Evolutionary conservation across 92 coral and sea anemone species (phyloP).

Genomic region (Umimayanthus kanabou): DNA sequence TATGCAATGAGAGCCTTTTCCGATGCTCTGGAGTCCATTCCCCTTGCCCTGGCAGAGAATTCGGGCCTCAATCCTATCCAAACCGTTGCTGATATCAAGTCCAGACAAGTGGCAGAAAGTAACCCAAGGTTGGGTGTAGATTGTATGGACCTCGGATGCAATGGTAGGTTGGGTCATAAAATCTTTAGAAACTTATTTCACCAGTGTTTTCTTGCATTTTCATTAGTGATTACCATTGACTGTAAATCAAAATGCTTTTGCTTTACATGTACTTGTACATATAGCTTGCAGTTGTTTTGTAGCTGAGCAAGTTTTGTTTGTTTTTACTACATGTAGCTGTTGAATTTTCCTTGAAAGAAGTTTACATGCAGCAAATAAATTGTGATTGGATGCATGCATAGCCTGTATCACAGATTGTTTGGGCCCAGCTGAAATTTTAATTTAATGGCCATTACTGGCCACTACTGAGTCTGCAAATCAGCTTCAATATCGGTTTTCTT

Average conservation of each 20-base stretch:
- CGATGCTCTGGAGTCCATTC: slow-evolving; percentile 93
- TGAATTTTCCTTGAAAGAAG: too few species aligned
- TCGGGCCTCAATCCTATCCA: slow-evolving; percentile 93
- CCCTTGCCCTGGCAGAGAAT: slow-evolving; percentile 94
- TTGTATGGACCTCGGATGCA: slow-evolving; percentile 88
- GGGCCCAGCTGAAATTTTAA: too few species aligned
- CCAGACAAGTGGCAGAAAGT: slow-evolving; percentile 91
- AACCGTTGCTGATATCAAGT: slow-evolving; percentile 95
- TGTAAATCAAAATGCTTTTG: not conserved
- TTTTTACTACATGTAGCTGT: too few species aligned
- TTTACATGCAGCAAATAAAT: too few species aligned
- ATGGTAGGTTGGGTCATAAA: slow-evolving; percentile 60
- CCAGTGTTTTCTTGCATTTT: not conserved
- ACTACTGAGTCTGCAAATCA: too few species aligned
- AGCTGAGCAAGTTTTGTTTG: too few species aligned
- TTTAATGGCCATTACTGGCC: too few species aligned
- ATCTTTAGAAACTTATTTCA: not conserved
- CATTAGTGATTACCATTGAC: not conserved
- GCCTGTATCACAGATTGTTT: too few species aligned
- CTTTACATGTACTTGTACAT: too few species aligned
- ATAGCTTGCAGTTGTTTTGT: too few species aligned
- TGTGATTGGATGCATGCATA: too few species aligned
- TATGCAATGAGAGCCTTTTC: slow-evolving; percentile 97
- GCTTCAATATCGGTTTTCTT: too few species aligned
- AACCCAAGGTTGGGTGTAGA: slow-evolving; percentile 96